These are phyloP conservation scores for Steromphala cineraria DNA, from an alignment of 2,888 invertebrate species.

Conservation along the genomic window DNA sequence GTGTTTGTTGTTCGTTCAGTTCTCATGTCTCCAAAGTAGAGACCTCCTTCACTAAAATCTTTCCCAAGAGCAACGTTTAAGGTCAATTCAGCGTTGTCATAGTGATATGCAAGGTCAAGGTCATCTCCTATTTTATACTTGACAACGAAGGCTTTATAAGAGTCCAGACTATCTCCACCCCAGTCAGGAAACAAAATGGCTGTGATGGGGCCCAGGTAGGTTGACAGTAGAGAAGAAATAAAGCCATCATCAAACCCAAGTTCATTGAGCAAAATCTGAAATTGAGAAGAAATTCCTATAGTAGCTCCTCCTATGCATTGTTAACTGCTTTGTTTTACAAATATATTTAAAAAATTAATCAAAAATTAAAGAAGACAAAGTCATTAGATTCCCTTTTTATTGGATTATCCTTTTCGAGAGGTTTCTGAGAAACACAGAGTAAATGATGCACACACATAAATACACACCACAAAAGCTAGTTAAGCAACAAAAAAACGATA, in stretches of 20 bases:
- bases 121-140: conserved; percentile 73
- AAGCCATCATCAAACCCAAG: conserved; percentile 74
- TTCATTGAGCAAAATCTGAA: conserved; percentile 74
- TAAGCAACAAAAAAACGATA: no score
- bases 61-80: conserved; percentile 75
- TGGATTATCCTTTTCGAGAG: no score
- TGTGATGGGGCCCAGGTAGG: conserved; percentile 72
- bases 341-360: no score
- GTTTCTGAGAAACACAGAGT: no score
- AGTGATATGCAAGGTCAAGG: conserved; percentile 74
- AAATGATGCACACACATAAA: no score
- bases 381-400: no score
- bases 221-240: conserved; percentile 67
- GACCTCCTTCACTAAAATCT: conserved; percentile 72
- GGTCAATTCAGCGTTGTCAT: conserved; percentile 77
- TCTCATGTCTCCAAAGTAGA: conserved; percentile 74
- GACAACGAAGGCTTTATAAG: conserved; percentile 76
- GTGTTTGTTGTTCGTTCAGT: conserved; percentile 35
- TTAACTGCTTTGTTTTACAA: no score
- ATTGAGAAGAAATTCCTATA: background rate
- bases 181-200: conserved; percentile 72
- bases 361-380: no score
- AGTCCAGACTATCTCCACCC: conserved; percentile 73
- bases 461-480: no score
- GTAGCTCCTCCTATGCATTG: no score